Evolutionary conservation across 2,888 invertebrate genomes (phyloP), one percentile per base, ranked within the genome.

Genomic region (Flabesymbios commensalis): DNA sequence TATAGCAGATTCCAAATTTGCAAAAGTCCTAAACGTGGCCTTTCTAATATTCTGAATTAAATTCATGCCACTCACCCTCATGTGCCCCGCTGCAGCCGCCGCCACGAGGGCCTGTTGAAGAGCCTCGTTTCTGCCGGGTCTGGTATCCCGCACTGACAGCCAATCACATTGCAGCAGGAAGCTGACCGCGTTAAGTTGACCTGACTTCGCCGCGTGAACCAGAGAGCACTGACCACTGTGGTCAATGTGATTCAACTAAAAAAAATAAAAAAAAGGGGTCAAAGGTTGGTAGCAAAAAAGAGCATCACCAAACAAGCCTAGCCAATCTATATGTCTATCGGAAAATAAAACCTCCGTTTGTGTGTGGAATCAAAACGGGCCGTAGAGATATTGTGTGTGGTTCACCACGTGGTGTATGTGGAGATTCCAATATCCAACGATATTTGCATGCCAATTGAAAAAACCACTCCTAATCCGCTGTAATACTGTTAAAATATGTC

Each of bases 81-180:
- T 26, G 22, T 61, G 61, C 19, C 63, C 63, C 17, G 17, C 33
- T 22, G 59, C 22, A 3, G 95, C 90, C 0, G 94, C 94, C 0
- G 91, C 92, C 22, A 94, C 90, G 39, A 96, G 83, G 0, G 94
- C 91, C 77, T 94, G 94, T 65, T 94, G 90, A 5, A 93, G 88
- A 0, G 93, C 94, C 61, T 92, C 90, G 1, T 88, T 72, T 51
- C 75, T 72, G 43, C 71, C 72, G 28, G 78, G 75, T 61, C 75
- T 75, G 54, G 75, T 73, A 43, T 75, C 77, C 14, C 54, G n/a
- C 32, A 54, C 51, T 2, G 84, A 77, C 10, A 89, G 86, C 89
- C 94, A 92, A 71, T 93, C 91, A 78, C 92, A 93, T 24, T 93
- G 92, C 28, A 95, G 85, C 26, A 96, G 86, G 78, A 93, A 93